These are phyloP conservation scores for Alces alces DNA, from an alignment of 2,113 vertebrate genomes.

Conservation along the genomic window DNA sequence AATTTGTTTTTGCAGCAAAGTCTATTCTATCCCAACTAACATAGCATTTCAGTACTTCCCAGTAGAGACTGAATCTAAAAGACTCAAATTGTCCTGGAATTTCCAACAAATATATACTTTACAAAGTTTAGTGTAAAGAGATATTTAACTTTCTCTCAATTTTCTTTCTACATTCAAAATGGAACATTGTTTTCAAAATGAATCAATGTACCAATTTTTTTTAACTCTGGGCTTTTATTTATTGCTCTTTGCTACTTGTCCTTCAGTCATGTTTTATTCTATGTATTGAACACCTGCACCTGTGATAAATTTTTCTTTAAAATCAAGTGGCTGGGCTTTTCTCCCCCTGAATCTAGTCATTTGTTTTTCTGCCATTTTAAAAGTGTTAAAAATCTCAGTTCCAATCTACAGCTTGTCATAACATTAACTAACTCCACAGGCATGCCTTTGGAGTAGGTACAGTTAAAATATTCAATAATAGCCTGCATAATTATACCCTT, in stretches of 20 bases:
- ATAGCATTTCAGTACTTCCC: background rate
- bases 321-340: constrained; percentile 14
- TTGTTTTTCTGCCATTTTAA: constrained; percentile 47
- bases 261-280: constrained; percentile 44
- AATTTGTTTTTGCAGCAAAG: background rate
- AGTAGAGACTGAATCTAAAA: background rate
- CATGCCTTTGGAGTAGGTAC: constrained; percentile 59
- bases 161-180: background rate
- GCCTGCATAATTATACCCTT: constrained; percentile 74
- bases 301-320: constrained; percentile 41
- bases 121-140: background rate
- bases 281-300: background rate
- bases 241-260: background rate
- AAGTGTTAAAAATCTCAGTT: constrained; percentile 65
- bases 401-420: constrained; percentile 63
- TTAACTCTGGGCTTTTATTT: background rate
- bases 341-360: background rate
- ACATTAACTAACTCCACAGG: constrained; percentile 68
- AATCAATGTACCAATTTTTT: background rate
- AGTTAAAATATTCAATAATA: constrained; percentile 74
- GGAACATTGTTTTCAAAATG: background rate
- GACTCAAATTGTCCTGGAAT: background rate
- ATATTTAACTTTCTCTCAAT: background rate
- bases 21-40: background rate
- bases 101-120: background rate